phyloP scores from a whole-genome alignment of 2,888 invertebrate species.

The Oscheius sp. region DNA sequence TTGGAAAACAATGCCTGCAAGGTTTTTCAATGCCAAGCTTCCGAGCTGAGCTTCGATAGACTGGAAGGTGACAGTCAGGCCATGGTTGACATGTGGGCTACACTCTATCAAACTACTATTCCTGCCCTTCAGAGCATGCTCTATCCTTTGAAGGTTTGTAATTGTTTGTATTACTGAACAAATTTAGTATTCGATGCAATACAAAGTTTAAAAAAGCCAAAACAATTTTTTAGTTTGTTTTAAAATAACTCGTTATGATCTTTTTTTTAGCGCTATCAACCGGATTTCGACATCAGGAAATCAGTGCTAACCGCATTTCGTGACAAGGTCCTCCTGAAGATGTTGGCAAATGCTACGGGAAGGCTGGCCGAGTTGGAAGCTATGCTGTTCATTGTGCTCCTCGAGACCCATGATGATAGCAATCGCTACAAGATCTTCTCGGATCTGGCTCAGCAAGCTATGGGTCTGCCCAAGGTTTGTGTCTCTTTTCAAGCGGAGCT shows the following conservation, averaged over 20 bases:
- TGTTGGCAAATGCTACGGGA: conserved; percentile 11
- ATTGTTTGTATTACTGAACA: not conserved
- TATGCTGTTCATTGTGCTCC: conserved; percentile 47
- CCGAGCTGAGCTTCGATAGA: conserved; percentile 30
- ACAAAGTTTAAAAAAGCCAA: too few relatives aligned
- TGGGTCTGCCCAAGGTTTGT: conserved; percentile 21
- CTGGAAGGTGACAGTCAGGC: conserved; percentile 2
- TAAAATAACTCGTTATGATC: not conserved
- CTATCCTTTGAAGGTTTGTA: conserved; percentile 42
- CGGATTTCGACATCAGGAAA: conserved; percentile 47
- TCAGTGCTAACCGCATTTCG: conserved; percentile 52
- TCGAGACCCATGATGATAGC: conserved; percentile 45
- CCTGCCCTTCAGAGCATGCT: conserved; percentile 51
- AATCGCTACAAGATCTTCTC: conserved; percentile 16
- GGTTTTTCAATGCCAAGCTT: conserved; percentile 44
- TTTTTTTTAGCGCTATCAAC: conserved; percentile 37
- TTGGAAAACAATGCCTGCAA: conserved; percentile 56
- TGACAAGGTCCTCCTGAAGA: conserved; percentile 46
- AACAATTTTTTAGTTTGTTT: too few relatives aligned
- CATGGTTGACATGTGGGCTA: conserved; percentile 42
- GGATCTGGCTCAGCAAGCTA: conserved; percentile 30
- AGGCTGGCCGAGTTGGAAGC: conserved; percentile 44
- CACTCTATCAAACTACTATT: conserved; percentile 42
- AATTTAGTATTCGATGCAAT: too few relatives aligned
- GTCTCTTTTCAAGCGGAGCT: conserved; percentile 8